Conservation (phyloP, 2,797 vertebrate genomes). For the Limosa lapponica region DNA sequence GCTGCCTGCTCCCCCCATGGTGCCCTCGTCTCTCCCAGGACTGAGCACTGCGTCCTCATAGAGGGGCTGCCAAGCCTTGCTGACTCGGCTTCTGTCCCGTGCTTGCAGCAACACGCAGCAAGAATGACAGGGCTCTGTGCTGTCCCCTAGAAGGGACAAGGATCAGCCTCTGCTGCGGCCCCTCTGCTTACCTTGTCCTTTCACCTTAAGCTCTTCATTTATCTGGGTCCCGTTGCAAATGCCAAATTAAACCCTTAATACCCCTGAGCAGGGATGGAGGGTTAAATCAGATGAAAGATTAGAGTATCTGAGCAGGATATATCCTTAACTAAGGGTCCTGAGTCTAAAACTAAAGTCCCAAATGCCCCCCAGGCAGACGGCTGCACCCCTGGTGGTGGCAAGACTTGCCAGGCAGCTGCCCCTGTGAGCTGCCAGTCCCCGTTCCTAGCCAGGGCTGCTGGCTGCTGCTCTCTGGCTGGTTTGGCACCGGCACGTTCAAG, state of each 20-base stretch:
- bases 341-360: not conserved
- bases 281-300: slow-evolving; percentile 26
- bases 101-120: not conserved
- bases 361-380: not conserved
- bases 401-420: not conserved
- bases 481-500: not conserved
- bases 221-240: not conserved
- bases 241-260: not conserved
- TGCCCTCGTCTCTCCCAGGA: not conserved
- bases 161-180: not conserved
- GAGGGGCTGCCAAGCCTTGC: not conserved
- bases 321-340: not conserved
- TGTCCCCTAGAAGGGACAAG: not conserved
- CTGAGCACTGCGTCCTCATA: not conserved
- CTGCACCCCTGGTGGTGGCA: not conserved
- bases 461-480: not conserved
- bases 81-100: rapidly evolving
- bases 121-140: not conserved
- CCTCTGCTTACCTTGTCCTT: not conserved
- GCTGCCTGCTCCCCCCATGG: not conserved
- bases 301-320: not conserved
- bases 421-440: not conserved
- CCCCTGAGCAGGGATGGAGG: not conserved
- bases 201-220: not conserved
- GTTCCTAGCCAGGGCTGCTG: not conserved